Percentiles rank a stretch among this genome's conserved stretches.
phyloP scores from a whole-genome alignment of 2,797 vertebrate genomes.

The Pangasius macronema region DNA sequence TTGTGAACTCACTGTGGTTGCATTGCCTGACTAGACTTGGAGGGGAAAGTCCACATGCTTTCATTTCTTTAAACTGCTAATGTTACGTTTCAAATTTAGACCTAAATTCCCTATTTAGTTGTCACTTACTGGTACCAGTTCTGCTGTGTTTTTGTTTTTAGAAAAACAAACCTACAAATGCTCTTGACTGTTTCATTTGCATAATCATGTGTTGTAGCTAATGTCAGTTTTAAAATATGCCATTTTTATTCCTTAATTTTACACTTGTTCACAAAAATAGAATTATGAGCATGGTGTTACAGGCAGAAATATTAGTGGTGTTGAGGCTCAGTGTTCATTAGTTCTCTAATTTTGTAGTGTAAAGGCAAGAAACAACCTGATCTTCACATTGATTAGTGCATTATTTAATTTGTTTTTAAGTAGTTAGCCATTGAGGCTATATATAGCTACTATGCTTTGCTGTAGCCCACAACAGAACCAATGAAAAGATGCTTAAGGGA shows the following conservation, averaged over 20 bases:
- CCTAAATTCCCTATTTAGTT: not conserved
- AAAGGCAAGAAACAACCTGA: not conserved
- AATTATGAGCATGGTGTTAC: not conserved
- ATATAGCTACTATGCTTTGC: not conserved
- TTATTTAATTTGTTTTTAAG: not conserved
- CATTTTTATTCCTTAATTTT: not conserved
- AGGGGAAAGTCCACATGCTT: conserved; percentile 21
- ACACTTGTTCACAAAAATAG: not conserved
- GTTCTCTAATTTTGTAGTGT: not conserved
- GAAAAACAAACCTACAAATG: not conserved
- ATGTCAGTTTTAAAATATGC: not conserved
- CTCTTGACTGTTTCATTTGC: not conserved
- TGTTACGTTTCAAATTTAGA: conserved; percentile 15
- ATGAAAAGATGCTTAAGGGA: not conserved
- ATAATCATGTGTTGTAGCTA: not conserved
- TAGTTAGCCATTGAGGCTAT: not conserved
- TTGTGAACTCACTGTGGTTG: not conserved
- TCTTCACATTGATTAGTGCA: no score
- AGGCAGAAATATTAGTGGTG: not conserved
- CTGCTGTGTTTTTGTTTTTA: not conserved
- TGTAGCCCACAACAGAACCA: not conserved
- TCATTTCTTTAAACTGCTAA: conserved; percentile 19
- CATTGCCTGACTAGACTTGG: not conserved
- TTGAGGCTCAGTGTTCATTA: not conserved
- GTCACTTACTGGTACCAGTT: not conserved